phyloP scores from a whole-genome alignment of 30 jellyfish, hydroid and myxozoan species.

The Pseudorhiza aurosa region DNA sequence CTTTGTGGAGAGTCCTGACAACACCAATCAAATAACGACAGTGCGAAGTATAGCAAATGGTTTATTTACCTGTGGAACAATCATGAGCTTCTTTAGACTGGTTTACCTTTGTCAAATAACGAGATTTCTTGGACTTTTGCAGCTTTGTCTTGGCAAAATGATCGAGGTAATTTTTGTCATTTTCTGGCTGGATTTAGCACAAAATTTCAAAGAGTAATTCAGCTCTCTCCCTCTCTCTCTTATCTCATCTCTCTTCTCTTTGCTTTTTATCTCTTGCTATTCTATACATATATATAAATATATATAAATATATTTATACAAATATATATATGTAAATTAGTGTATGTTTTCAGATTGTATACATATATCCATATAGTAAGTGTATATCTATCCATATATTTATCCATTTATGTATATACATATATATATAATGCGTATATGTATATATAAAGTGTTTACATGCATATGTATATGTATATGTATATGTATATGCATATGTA shows the following conservation, averaged over 20 bases:
- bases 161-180: slow-evolving; percentile 52
- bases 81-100: slow-evolving; percentile 86
- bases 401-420: too few relatives aligned
- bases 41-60: slow-evolving; percentile 76
- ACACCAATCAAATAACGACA: not conserved
- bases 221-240: not conserved
- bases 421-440: too few relatives aligned
- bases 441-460: too few relatives aligned
- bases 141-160: slow-evolving; percentile 94
- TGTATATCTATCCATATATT: too few relatives aligned
- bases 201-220: not conserved
- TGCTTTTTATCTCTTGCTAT: too few relatives aligned
- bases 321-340: too few relatives aligned
- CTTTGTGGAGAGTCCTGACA: slow-evolving; percentile 38
- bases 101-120: slow-evolving; percentile 92
- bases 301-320: too few relatives aligned
- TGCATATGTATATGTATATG: too few relatives aligned
- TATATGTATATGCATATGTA: too few relatives aligned
- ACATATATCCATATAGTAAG: too few relatives aligned
- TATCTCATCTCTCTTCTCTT: not conserved
- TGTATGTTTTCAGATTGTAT: too few relatives aligned
- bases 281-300: too few relatives aligned
- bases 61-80: slow-evolving; percentile 79
- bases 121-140: slow-evolving; percentile 88
- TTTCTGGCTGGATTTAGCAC: not conserved